These are phyloP conservation scores for Octodonta nipae DNA, from an alignment of 2,888 invertebrate species.

Conservation along the genomic window DNA sequence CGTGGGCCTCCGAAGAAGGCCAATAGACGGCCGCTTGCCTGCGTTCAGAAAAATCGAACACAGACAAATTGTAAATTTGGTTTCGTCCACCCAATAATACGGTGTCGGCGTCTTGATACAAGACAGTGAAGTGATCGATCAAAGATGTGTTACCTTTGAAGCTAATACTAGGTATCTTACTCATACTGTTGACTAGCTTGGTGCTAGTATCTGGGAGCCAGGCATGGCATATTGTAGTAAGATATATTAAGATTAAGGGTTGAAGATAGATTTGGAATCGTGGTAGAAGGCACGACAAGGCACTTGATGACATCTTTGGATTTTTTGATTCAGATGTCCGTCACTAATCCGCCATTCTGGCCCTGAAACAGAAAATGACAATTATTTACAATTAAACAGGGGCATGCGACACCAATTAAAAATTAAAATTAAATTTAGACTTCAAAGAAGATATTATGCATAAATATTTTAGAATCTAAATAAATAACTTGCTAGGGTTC, in stretches of 20 bases:
- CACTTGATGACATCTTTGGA: conserved; percentile 18
- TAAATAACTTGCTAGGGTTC: too few species aligned
- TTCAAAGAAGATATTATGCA: too few species aligned
- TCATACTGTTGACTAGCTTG: conserved; percentile 41
- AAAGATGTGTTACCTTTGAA: conserved; percentile 61
- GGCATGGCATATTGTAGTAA: conserved; percentile 34
- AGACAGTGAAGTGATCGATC: conserved; percentile 76
- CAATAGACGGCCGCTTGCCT: conserved; percentile 66
- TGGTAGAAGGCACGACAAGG: conserved; percentile 18
- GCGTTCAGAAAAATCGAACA: conserved; percentile 67
- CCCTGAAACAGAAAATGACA: conserved; percentile 18
- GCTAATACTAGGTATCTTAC: conserved; percentile 28
- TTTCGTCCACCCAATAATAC: conserved; percentile 87
- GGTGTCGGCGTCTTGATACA: conserved; percentile 74
- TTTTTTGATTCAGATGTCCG: conserved; percentile 11
- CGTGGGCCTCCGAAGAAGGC: conserved; percentile 69
- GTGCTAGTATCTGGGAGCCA: conserved; percentile 63
- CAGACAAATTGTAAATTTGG: conserved; percentile 79
- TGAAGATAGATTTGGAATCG: conserved; percentile 14
- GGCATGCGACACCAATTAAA: too few species aligned
- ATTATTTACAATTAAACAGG: too few species aligned
- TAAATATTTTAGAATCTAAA: too few species aligned
- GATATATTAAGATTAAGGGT: conserved; percentile 14
- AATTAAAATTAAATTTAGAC: too few species aligned
- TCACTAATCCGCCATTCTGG: conserved; percentile 17